Evolutionary conservation across 2,797 vertebrate genomes (phyloP).

Genomic region (Rhynchotus rufescens): DNA sequence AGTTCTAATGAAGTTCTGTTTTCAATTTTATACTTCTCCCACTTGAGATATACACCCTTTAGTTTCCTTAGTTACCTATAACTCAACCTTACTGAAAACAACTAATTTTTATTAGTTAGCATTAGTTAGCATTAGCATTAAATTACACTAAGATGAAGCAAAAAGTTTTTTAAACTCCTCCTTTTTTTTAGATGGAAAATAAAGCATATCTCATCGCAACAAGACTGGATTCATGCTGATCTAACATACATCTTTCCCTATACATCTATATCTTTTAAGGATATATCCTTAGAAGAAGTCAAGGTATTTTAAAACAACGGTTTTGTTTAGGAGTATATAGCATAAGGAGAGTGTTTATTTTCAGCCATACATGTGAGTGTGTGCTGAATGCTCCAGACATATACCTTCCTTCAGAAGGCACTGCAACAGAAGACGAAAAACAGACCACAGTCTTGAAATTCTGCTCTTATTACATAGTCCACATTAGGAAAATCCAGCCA

Average conservation of each 20-base stretch:
- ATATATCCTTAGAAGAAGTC: accelerated
- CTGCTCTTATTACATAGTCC: neutral
- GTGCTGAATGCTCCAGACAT: accelerated
- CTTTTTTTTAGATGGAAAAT: neutral
- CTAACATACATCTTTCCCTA: neutral
- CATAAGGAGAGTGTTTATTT: accelerated
- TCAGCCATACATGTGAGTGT: accelerated
- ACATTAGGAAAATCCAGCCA: accelerated
- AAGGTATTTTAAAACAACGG: accelerated
- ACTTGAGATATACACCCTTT: neutral
- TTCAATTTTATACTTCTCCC: neutral
- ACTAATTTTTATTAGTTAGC: neutral
- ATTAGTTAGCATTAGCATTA: too few species aligned
- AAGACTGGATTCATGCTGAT: accelerated
- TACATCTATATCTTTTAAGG: neutral
- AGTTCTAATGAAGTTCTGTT: neutral
- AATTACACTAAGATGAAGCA: neutral
- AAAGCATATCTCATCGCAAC: neutral
- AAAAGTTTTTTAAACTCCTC: neutral
- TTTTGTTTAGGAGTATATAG: accelerated
- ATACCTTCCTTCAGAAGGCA: neutral
- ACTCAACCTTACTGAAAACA: neutral
- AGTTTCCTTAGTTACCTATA: neutral
- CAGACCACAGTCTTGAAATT: accelerated
- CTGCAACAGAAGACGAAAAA: too few species aligned